Base-by-base conservation (phyloP, 2,113 vertebrate species). In the Oxyruncus cristatus region DNA sequence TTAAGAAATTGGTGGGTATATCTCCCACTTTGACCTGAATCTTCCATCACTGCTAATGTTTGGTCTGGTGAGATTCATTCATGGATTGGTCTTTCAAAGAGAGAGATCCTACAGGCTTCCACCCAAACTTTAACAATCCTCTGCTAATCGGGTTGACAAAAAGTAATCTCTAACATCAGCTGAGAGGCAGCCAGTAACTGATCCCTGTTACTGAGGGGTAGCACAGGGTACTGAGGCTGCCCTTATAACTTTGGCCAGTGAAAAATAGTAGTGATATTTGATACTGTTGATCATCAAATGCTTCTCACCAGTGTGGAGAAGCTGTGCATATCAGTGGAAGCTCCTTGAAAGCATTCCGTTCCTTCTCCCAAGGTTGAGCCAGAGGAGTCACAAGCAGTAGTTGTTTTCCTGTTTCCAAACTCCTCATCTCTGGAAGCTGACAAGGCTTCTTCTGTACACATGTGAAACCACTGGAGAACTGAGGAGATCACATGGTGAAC, bases 121-220 rank as follows among this genome's bases (percentile, higher is more conserved):
- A 56, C 33, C 7, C 42, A 47, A 74, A 84, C 16, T 76, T 74
- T 55, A 77, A 24, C 52, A 72, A 35, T 65, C 61, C 27, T 87
- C 73, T 92, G 76, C 47, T 86, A 49, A 67, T 56, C 73, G 75
- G 33, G 26, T 35, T 87, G 83, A 63, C 79, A 92, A 75, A 95
- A 95, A 84, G 75, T 77, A 78, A 88, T 89, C 72, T 95, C 50
- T 89, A 81, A 59, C 49, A 61, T 96, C 79, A 88, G 72, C 75
- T 92, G 61, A 58, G 68, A 94, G 70, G 76, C 73, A 95, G 68
- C 39, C 65, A 67, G 79, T 83, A 90, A 90, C 44, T 44, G 68
- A 92, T 74, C 18, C 42, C 55, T 28, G 3, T 89, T 82, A 49
- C 39, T 32, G 68, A 72, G 47, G 75, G 37, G 14, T 32, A 79